Percentiles rank a stretch among this genome's conserved stretches.
phyloP scores from a whole-genome alignment of 1,140 invertebrate species.

The Bombyx mandarina region DNA sequence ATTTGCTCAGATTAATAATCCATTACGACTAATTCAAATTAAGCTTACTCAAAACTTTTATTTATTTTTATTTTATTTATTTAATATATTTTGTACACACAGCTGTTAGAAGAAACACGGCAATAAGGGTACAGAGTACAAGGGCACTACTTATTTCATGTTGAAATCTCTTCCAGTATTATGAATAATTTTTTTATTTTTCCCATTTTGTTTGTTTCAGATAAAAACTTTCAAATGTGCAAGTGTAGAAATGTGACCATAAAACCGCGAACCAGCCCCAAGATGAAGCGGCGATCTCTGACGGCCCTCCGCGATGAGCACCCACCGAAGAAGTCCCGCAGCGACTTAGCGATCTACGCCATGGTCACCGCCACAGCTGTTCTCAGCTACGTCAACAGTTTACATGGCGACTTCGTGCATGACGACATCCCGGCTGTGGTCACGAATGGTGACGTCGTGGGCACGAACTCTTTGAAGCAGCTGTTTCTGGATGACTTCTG shows the following conservation, averaged over 20 bases:
- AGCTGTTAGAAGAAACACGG: too few relatives aligned
- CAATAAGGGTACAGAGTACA: too few relatives aligned
- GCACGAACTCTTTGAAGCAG: slow-evolving; percentile 74
- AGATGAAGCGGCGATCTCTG: slow-evolving; percentile 59
- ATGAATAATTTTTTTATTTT: not conserved
- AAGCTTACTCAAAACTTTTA: not conserved
- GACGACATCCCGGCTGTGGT: slow-evolving; percentile 92
- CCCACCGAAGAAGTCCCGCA: slow-evolving; percentile 21
- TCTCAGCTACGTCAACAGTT: slow-evolving; percentile 83
- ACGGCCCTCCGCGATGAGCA: slow-evolving; percentile 55
- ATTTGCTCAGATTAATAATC: too few relatives aligned
- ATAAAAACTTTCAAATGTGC: slow-evolving; percentile 42
- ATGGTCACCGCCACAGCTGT: slow-evolving; percentile 77
- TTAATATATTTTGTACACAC: not conserved
- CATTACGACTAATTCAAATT: not conserved
- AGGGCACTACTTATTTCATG: too few relatives aligned
- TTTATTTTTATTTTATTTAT: not conserved
- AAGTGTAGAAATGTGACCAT: slow-evolving; percentile 55
- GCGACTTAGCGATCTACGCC: slow-evolving; percentile 69
- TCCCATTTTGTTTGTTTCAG: slow-evolving; percentile 28
- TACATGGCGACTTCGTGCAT: slow-evolving; percentile 90
- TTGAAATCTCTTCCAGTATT: not conserved
- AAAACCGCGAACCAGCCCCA: slow-evolving; percentile 30
- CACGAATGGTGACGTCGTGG: slow-evolving; percentile 87
- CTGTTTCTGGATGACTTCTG: slow-evolving; percentile 91